A percentile compares a stretch with the other conserved stretches of the same genome.
These are phyloP conservation scores for Coturnix japonica DNA, from an alignment of 2,113 vertebrate genomes.

Conservation along the genomic window DNA sequence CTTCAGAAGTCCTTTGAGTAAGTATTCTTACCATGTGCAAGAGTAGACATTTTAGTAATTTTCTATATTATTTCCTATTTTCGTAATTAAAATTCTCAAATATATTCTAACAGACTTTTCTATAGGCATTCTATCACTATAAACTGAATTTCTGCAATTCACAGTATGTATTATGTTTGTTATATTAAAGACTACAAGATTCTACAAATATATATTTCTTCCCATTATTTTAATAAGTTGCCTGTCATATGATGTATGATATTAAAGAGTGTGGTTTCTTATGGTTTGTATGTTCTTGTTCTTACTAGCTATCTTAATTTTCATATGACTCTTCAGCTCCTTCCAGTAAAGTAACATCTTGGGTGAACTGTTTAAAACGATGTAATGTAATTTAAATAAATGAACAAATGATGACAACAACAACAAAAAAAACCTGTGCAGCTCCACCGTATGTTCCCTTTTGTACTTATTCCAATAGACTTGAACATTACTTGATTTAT, in stretches of 20 bases:
- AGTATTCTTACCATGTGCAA: neutral
- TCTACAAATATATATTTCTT: neutral
- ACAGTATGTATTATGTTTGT: neutral
- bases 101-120: neutral
- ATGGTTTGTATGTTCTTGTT: neutral
- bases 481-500: neutral
- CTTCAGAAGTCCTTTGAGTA: neutral
- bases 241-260: neutral
- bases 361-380: neutral
- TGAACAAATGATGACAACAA: fast-evolving
- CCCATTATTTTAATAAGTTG: neutral
- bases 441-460: neutral
- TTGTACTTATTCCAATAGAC: neutral
- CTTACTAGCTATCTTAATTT: neutral
- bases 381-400: neutral
- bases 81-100: neutral
- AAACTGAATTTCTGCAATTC: neutral
- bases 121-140: neutral
- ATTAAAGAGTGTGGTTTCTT: neutral
- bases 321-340: neutral
- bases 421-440: fast-evolving
- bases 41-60: neutral
- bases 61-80: neutral
- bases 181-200: neutral
- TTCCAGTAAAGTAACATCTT: neutral